Conservation (phyloP, 2,797 vertebrate genomes). For the Diceros bicornis region DNA sequence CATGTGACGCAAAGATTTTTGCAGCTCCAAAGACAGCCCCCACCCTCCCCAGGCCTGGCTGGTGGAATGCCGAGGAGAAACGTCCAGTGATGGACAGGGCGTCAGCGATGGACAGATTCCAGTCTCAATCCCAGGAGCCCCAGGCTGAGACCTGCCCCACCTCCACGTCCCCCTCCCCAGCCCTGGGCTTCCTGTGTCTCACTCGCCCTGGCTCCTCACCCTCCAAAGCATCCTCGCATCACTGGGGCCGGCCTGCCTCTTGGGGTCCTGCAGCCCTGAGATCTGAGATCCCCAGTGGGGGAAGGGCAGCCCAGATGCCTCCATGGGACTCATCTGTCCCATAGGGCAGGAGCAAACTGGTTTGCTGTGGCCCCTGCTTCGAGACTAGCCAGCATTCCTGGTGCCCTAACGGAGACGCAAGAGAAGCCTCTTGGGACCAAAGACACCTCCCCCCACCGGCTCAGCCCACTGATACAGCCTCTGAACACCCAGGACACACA, state of each 20-base stretch:
- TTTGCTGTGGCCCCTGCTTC: neutral
- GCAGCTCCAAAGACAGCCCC: neutral
- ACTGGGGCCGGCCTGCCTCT: neutral
- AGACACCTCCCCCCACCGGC: neutral
- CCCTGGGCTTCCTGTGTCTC: neutral
- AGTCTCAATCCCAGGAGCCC: neutral
- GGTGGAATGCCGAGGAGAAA: constrained; percentile 1
- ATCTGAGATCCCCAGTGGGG: neutral
- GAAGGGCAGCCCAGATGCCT: neutral
- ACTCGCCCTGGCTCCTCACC: accelerated
- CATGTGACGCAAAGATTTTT: neutral
- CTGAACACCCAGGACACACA: neutral
- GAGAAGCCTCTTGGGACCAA: neutral
- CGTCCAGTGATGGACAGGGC: neutral
- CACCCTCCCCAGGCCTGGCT: neutral
- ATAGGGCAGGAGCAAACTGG: neutral
- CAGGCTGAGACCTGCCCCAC: neutral
- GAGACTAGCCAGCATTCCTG: neutral
- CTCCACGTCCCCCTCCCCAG: neutral
- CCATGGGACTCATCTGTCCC: neutral
- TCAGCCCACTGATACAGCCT: accelerated
- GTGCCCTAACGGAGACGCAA: neutral
- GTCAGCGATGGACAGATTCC: neutral
- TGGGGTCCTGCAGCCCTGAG: neutral
- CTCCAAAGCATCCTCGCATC: neutral